phyloP scores from a whole-genome alignment of 2,113 vertebrate genomes.

The Saguinus midas region DNA sequence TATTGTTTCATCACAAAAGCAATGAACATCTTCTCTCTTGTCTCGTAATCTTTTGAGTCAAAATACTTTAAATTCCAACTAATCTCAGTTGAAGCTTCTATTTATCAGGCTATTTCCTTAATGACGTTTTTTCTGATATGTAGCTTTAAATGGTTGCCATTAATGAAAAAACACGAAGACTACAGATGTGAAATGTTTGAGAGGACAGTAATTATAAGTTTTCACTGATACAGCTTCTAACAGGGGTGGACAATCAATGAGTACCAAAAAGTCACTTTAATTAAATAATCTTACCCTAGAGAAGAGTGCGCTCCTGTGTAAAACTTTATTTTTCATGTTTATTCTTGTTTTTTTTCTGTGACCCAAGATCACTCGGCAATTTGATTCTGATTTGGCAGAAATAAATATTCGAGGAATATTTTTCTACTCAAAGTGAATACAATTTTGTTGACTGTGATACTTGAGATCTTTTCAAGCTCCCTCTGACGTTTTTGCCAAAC shows the following conservation, averaged over 20 bases:
- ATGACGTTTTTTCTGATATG: background rate
- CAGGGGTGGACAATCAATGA: background rate
- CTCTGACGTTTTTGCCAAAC: constrained; percentile 51
- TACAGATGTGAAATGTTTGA: constrained; percentile 6
- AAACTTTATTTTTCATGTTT: background rate
- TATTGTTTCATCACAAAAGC: constrained; percentile 5
- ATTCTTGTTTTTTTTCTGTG: background rate
- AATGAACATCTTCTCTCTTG: background rate
- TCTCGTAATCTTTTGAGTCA: constrained; percentile 21
- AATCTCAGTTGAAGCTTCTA: constrained; percentile 9
- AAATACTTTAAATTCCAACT: background rate
- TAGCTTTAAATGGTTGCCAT: background rate
- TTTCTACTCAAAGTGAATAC: background rate
- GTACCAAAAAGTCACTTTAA: constrained; percentile 37
- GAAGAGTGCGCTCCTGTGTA: background rate
- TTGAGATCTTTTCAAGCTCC: constrained; percentile 10
- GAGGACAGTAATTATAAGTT: background rate
- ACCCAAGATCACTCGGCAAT: background rate
- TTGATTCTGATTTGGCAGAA: constrained; percentile 58
- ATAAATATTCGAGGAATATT: background rate
- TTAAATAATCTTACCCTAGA: background rate
- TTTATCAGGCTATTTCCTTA: constrained; percentile 4
- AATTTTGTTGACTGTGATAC: background rate
- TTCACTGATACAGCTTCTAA: background rate
- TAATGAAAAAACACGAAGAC: constrained; percentile 21